phyloP scores from a whole-genome alignment of 2,113 vertebrate species.

The Scolopax mira region DNA sequence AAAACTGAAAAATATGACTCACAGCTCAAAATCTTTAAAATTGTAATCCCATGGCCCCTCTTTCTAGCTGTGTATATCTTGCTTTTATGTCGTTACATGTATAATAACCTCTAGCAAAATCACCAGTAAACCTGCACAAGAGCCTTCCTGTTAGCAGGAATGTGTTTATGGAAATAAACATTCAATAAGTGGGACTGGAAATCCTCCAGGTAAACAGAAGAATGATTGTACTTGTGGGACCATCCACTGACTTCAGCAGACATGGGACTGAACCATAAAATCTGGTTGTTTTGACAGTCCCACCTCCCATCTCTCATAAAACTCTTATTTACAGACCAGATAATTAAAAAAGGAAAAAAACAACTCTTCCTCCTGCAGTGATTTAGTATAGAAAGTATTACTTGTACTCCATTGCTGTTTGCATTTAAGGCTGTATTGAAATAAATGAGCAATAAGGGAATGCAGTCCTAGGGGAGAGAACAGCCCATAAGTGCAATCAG shows the following conservation, averaged over 20 bases:
- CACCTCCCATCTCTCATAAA: neutral
- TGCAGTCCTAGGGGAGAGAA: neutral
- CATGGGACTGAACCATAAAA: neutral
- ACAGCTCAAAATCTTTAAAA: neutral
- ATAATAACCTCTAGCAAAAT: neutral
- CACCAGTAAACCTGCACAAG: neutral
- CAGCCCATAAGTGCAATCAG: neutral
- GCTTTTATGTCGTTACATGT: neutral
- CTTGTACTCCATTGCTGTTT: neutral
- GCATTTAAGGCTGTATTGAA: neutral
- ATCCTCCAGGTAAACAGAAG: neutral
- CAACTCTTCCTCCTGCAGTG: neutral
- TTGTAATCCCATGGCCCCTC: neutral
- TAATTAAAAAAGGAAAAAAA: neutral
- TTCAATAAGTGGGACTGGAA: neutral
- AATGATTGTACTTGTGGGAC: neutral
- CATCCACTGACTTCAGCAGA: neutral
- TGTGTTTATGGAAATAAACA: neutral
- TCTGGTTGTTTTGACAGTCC: conserved; percentile 13
- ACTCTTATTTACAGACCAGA: neutral
- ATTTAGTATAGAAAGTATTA: neutral
- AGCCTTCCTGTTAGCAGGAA: neutral
- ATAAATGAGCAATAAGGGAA: neutral
- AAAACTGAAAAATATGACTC: neutral
- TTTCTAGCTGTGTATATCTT: neutral